These are phyloP conservation scores for Adelognathus sp. DNA, from an alignment of 2,888 invertebrate species.

Conservation along the genomic window DNA sequence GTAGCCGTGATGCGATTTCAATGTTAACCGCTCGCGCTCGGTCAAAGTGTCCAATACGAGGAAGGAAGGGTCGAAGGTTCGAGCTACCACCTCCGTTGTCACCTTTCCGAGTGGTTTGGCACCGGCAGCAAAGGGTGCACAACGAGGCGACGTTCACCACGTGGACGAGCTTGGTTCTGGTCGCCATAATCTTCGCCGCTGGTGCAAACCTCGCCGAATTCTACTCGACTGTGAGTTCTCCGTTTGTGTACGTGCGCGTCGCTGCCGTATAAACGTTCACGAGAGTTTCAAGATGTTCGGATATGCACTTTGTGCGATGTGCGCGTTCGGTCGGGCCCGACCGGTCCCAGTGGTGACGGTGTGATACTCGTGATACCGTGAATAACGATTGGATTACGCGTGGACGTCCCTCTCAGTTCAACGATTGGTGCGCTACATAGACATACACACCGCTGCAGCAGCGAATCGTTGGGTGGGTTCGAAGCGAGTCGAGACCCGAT, in stretches of 20 bases:
- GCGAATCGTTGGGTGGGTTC: not conserved
- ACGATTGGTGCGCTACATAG: not conserved
- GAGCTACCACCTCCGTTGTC: slow-evolving; percentile 17
- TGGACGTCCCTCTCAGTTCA: not conserved
- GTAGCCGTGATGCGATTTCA: slow-evolving; percentile 57
- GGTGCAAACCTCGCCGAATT: not conserved
- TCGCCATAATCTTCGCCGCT: not conserved
- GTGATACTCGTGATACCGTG: slow-evolving; percentile 29
- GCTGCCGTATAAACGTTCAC: not conserved
- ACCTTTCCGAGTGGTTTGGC: slow-evolving; percentile 16
- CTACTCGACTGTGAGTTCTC: not conserved
- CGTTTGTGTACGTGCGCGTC: not conserved
- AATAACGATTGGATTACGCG: slow-evolving; percentile 45
- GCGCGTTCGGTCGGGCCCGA: not conserved
- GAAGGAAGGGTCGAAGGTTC: slow-evolving; percentile 16
- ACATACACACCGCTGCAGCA: no score
- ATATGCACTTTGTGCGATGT: not conserved
- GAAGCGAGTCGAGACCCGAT: slow-evolving; percentile 4
- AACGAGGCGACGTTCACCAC: slow-evolving; percentile 2
- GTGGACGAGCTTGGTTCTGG: not conserved
- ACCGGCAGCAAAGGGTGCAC: slow-evolving; percentile 9
- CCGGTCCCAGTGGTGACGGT: slow-evolving; percentile 7
- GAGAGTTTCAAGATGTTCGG: slow-evolving; percentile 8
- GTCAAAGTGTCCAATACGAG: slow-evolving; percentile 49
- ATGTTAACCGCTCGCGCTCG: slow-evolving; percentile 52